A percentile compares a stretch with the other conserved stretches of the same genome.
Evolutionary conservation across 2,888 invertebrate genomes (phyloP).

Genomic region (Caradrina clavipalpis): DNA sequence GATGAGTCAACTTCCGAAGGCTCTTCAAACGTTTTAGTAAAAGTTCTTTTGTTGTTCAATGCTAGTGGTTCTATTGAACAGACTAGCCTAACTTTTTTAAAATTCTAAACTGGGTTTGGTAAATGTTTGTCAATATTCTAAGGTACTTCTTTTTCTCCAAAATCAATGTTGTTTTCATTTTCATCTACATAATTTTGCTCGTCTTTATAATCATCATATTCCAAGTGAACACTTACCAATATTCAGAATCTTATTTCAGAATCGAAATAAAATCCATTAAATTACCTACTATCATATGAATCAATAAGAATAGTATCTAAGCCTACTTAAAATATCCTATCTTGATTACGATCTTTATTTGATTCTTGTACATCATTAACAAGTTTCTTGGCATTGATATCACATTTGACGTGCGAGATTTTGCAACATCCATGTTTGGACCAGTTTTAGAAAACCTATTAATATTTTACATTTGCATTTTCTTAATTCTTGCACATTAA

Average conservation of each 20-base stretch:
- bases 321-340: conserved; percentile 1
- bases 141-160: background rate
- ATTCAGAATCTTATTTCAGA: conserved; percentile 22
- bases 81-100: background rate
- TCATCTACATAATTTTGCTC: background rate
- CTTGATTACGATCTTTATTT: conserved; percentile 18
- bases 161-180: conserved; percentile 1
- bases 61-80: background rate
- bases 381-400: conserved; percentile 30
- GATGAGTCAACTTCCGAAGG: background rate
- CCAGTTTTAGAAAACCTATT: background rate
- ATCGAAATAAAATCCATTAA: conserved; percentile 16
- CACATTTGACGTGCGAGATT: conserved; percentile 12
- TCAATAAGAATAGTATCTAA: conserved; percentile 18
- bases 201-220: background rate
- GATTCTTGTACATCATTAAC: background rate
- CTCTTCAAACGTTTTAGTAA: background rate
- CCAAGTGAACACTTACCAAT: conserved; percentile 3
- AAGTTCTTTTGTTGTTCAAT: background rate
- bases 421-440: background rate
- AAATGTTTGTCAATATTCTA: background rate
- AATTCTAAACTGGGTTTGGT: conserved; percentile 7
- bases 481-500: background rate
- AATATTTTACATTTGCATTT: conserved; percentile 2
- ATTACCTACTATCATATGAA: conserved; percentile 6